Percentiles rank a stretch among this genome's conserved stretches.
Evolutionary conservation across 2,797 vertebrate genomes (phyloP).

Genomic region (Pseudochromis fuscus): DNA sequence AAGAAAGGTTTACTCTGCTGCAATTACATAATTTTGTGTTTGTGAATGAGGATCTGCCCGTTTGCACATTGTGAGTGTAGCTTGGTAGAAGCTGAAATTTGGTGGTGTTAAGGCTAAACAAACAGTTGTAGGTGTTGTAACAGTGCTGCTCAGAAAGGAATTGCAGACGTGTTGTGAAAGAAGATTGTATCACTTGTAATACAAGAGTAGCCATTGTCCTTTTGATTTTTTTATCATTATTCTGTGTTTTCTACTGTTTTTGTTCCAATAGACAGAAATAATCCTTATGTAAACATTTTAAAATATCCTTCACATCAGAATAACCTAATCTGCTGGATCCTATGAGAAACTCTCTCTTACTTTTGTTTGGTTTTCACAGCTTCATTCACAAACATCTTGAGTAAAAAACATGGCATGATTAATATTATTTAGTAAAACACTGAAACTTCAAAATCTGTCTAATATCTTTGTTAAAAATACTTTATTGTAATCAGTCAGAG

Average conservation of each 20-base stretch:
- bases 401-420: background rate
- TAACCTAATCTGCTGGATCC: background rate
- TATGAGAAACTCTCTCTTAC: background rate
- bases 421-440: background rate
- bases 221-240: background rate
- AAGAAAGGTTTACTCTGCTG: conserved; percentile 66
- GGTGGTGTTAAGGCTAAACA: conserved; percentile 15
- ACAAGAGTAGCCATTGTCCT: too few relatives aligned
- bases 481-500: background rate
- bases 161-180: background rate
- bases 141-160: background rate
- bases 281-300: background rate
- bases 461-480: background rate
- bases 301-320: background rate
- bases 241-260: background rate
- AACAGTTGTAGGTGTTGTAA: conserved; percentile 3
- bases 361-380: too few relatives aligned
- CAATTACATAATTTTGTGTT: conserved; percentile 76
- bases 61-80: conserved; percentile 29
- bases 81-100: conserved; percentile 1
- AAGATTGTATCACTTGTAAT: background rate
- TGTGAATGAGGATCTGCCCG: conserved; percentile 53
- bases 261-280: background rate
- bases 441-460: background rate
- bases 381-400: background rate